phyloP scores from a whole-genome alignment of 2,888 invertebrate genomes.

The Tanypteryx hageni region DNA sequence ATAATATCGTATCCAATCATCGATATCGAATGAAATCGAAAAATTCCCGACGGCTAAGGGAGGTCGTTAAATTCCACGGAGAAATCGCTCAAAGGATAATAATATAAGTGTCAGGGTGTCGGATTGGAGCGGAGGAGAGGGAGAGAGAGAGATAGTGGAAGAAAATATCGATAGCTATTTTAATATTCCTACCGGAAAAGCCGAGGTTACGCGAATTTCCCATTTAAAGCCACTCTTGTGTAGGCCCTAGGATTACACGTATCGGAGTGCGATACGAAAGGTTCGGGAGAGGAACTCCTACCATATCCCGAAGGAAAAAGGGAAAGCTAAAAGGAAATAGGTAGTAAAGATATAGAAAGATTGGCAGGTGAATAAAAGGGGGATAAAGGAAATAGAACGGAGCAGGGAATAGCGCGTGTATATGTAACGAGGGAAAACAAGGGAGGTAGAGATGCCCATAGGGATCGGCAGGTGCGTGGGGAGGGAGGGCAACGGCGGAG shows the following conservation, averaged over 20 bases:
- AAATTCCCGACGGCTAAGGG: no score
- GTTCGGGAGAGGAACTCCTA: not conserved
- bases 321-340: not conserved
- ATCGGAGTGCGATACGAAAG: not conserved
- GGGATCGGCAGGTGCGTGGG: slow-evolving; percentile 34
- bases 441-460: not conserved
- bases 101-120: no score
- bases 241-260: not conserved
- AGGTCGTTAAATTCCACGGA: no score
- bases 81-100: no score
- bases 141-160: no score
- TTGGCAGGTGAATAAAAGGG: not conserved
- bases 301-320: not conserved
- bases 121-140: no score
- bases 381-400: not conserved
- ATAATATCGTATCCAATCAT: no score
- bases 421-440: not conserved
- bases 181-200: not conserved
- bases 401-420: not conserved
- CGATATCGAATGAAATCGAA: no score
- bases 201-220: not conserved
- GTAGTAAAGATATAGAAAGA: not conserved
- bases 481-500: not conserved
- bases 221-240: not conserved
- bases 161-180: no score